phyloP scores from a whole-genome alignment of 2,113 vertebrate species.

The Hypocryptadius cinnamomeus region DNA sequence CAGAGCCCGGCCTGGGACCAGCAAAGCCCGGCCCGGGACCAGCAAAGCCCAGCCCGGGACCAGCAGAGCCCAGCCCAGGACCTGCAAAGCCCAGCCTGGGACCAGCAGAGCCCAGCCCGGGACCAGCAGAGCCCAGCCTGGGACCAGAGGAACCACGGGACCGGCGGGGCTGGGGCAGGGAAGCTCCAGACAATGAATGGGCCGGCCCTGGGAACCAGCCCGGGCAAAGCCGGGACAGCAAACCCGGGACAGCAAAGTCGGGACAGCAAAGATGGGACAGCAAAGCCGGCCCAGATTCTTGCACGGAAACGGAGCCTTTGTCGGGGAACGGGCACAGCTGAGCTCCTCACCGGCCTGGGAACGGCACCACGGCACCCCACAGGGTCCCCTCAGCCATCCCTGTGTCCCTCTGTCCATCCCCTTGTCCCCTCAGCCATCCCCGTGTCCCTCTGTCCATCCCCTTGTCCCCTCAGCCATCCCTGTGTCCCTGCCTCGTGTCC shows the following conservation, averaged over 20 bases:
- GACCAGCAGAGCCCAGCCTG: too few species aligned
- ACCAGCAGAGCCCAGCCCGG: too few species aligned
- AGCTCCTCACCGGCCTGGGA: constrained; percentile 39
- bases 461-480: too few species aligned
- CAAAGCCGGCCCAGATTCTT: constrained; percentile 59
- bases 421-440: neutral
- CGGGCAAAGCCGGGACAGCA: too few species aligned
- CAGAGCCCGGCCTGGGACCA: too few species aligned
- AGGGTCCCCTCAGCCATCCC: neutral
- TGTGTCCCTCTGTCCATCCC: neutral
- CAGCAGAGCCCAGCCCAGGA: neutral
- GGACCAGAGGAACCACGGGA: too few species aligned
- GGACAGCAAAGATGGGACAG: constrained; percentile 38
- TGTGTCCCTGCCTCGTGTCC: neutral
- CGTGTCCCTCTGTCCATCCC: neutral
- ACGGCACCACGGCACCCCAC: neutral
- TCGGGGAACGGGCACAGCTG: constrained; percentile 23
- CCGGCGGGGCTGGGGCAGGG: constrained; percentile 51
- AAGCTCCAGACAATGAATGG: constrained; percentile 66
- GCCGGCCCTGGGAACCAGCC: neutral
- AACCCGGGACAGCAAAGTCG: neutral
- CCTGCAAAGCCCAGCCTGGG: too few species aligned
- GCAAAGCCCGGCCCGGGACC: neutral
- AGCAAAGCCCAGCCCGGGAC: too few species aligned
- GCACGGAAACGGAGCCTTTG: constrained; percentile 65